These are phyloP conservation scores for Kradibia gibbosae DNA, from an alignment of 1,140 invertebrate species.

Conservation along the genomic window DNA sequence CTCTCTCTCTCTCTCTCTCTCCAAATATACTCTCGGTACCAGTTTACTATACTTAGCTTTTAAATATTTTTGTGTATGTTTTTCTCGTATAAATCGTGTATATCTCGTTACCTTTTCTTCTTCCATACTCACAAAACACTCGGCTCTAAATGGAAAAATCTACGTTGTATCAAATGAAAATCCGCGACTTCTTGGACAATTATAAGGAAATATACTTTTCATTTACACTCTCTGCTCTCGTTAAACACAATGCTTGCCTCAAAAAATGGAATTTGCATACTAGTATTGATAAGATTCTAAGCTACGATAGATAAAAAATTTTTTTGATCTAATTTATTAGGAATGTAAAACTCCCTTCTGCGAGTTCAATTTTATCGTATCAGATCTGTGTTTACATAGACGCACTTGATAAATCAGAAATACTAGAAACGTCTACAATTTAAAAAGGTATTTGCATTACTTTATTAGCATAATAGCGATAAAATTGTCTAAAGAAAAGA, in stretches of 20 bases:
- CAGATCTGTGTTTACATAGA: constrained; percentile 37
- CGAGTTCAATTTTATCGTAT: constrained; percentile 31
- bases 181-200: background rate
- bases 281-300: constrained; percentile 18
- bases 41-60: constrained; percentile 36
- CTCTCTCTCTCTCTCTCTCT: background rate
- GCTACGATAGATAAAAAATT: constrained; percentile 4
- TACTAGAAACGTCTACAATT: constrained; percentile 39
- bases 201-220: constrained; percentile 3
- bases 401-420: constrained; percentile 33
- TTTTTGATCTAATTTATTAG: constrained; percentile 50
- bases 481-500: constrained; percentile 29
- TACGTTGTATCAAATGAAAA: constrained; percentile 22
- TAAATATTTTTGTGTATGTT: too few relatives aligned
- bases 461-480: constrained; percentile 26
- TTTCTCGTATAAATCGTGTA: constrained; percentile 37
- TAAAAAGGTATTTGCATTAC: constrained; percentile 21
- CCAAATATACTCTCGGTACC: constrained; percentile 29
- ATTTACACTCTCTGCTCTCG: background rate
- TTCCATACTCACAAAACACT: constrained; percentile 31
- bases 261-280: constrained; percentile 10
- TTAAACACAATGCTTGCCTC: background rate
- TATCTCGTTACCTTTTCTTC: constrained; percentile 24
- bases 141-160: constrained; percentile 18
- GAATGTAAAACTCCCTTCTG: constrained; percentile 42